These are phyloP conservation scores for Sitta carolinensis DNA, from an alignment of 2,797 vertebrate species.

Conservation along the genomic window DNA sequence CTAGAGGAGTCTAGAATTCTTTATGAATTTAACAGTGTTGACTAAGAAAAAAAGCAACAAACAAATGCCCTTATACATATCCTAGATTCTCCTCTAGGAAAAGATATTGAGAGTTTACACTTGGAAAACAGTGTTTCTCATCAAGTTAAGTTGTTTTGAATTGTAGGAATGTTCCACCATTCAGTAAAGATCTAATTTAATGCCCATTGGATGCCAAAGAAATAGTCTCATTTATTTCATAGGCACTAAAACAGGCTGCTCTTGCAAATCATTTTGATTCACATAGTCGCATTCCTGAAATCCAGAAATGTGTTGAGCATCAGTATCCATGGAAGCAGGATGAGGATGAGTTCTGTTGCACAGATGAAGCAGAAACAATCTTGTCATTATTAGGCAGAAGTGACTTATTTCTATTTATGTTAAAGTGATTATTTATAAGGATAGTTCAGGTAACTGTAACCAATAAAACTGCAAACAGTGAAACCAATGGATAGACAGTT, in stretches of 20 bases:
- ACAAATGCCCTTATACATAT: not conserved
- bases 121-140: constrained; percentile 23
- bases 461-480: no score
- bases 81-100: constrained; percentile 25
- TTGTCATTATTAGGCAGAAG: not conserved
- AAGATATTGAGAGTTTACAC: not conserved
- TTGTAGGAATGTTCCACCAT: not conserved
- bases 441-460: not conserved
- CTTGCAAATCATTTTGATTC: not conserved
- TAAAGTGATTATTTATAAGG: not conserved
- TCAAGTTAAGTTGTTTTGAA: not conserved
- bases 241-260: not conserved
- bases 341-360: not conserved
- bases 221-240: not conserved
- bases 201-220: not conserved
- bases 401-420: not conserved
- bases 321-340: not conserved
- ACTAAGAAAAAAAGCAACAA: not conserved
- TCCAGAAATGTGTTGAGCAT: not conserved
- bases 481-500: not conserved
- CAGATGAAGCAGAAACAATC: not conserved
- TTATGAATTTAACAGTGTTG: not conserved
- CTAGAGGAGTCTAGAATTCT: not conserved
- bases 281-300: not conserved
- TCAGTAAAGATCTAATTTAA: constrained; percentile 16